Evolutionary conservation across 2,888 invertebrate species (phyloP).

Genomic region (Empis stercorea): DNA sequence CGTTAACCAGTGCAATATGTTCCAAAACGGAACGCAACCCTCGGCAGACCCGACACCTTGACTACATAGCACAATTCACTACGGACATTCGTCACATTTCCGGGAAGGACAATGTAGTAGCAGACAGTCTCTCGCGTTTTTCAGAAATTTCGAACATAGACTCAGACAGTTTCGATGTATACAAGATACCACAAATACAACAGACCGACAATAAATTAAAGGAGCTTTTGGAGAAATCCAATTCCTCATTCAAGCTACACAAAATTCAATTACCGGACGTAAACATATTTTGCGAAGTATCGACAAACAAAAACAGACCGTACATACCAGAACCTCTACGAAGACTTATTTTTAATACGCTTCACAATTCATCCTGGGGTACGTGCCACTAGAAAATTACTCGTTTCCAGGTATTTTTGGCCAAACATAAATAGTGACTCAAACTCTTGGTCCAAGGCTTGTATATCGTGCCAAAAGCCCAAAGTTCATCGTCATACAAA

Average conservation of each 20-base stretch:
- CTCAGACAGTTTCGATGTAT: background rate
- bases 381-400: conserved; percentile 12
- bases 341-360: background rate
- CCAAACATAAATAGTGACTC: conserved; percentile 19
- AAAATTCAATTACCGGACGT: background rate
- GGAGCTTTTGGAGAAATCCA: conserved; percentile 1
- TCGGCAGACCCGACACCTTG: conserved; percentile 8
- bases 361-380: conserved; percentile 13
- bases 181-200: conserved; percentile 1
- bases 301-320: conserved; percentile 9
- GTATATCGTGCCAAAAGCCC: conserved; percentile 21
- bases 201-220: background rate
- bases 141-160: background rate
- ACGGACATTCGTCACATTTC: conserved; percentile 4
- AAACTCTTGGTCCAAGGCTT: conserved; percentile 19
- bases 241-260: conserved; percentile 1
- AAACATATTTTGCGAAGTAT: background rate
- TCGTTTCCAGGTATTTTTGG: conserved; percentile 19
- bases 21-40: conserved; percentile 8
- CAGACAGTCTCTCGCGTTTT: conserved; percentile 7
- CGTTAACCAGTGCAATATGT: background rate
- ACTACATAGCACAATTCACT: conserved; percentile 8
- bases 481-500: conserved; percentile 21
- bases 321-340: conserved; percentile 14
- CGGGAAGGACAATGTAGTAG: conserved; percentile 5